Base-by-base conservation (phyloP, 1,140 invertebrate genomes). In the Drosophila subobscura region DNA sequence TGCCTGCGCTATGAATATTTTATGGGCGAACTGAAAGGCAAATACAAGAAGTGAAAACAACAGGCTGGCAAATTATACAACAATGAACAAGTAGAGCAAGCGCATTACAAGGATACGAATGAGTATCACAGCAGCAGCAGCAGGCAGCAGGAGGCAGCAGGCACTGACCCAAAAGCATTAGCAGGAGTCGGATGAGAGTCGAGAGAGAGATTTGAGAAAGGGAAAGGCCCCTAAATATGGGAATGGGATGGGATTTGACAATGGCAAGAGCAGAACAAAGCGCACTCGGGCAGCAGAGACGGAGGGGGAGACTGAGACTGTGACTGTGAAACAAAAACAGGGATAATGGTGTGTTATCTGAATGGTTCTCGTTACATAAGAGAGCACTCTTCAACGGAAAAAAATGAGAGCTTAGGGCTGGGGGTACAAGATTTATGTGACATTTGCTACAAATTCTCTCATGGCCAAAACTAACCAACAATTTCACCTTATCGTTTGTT, bases 131-230 rank as follows among this genome's bases (percentile, higher is more conserved):
- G 55, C 63, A 70, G 46, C 67, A 68, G 46, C 67, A 68, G 52
- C 10, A 37, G 33, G 33, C 33, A 37, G 46, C 67, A 68, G 47
- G 33, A 37, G 33, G 46, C 67, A 68, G 52, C 10, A 37, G 33
- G 33, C 33, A 37, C 33, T 79, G 80, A 84, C 80, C 80, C 80
- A 78, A 76, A 79, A 84, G 76, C 80, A 84, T 84, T 79, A 79
- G 66, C 59, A 41, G n/a, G 45, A 46, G 47, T 37, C 29, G 29
- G 29, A 33, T 33, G 29, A 33, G 41, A 68, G 47, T 59, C 41
- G 45, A 42, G 45, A 29, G 33, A 37, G 10, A 33, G 46, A 40
- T 51, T 47, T 46, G 29, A 56, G 37, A 47, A 64, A 45, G 56
- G 42, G 7, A 66, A 41, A 37, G 25, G 49, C 5, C 40, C 3